These are phyloP conservation scores for Apamea epomidion DNA, from an alignment of 2,888 invertebrate species.

Conservation along the genomic window DNA sequence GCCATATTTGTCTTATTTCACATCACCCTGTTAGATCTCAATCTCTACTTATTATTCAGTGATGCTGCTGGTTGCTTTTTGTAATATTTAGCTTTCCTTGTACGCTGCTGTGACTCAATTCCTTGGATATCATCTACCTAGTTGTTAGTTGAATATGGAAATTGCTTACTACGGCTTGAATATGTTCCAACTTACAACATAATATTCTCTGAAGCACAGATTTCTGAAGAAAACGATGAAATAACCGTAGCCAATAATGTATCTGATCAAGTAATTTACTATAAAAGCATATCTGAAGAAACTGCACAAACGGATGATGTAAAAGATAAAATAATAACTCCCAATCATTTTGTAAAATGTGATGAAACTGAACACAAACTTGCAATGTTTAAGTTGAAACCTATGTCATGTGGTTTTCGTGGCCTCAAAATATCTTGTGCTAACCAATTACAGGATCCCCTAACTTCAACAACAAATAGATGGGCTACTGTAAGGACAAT, in stretches of 20 bases:
- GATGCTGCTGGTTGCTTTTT: slow-evolving; percentile 77
- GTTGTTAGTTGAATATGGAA: slow-evolving; percentile 56
- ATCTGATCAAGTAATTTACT: not conserved
- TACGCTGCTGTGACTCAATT: slow-evolving; percentile 71
- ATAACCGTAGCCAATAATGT: not conserved
- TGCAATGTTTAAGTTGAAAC: not conserved
- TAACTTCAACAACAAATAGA: not conserved
- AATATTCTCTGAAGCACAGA: not conserved
- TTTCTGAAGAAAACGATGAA: not conserved
- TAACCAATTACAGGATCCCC: not conserved
- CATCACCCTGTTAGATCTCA: slow-evolving; percentile 87
- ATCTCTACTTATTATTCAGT: slow-evolving; percentile 86
- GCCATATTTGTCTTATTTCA: slow-evolving; percentile 89
- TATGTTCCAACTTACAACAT: slow-evolving; percentile 19
- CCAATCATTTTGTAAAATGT: not conserved
- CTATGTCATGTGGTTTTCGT: not conserved
- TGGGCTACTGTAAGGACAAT: too few relatives aligned
- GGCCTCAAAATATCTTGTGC: not conserved
- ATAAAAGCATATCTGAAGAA: not conserved
- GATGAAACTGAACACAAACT: not conserved
- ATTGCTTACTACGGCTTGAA: slow-evolving; percentile 43
- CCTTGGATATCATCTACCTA: slow-evolving; percentile 58
- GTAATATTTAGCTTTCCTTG: slow-evolving; percentile 74
- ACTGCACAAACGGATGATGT: not conserved
- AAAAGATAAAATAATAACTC: not conserved